Evolutionary conservation across 2,113 vertebrate genomes (phyloP).

Genomic region (Puntigrus tetrazona): DNA sequence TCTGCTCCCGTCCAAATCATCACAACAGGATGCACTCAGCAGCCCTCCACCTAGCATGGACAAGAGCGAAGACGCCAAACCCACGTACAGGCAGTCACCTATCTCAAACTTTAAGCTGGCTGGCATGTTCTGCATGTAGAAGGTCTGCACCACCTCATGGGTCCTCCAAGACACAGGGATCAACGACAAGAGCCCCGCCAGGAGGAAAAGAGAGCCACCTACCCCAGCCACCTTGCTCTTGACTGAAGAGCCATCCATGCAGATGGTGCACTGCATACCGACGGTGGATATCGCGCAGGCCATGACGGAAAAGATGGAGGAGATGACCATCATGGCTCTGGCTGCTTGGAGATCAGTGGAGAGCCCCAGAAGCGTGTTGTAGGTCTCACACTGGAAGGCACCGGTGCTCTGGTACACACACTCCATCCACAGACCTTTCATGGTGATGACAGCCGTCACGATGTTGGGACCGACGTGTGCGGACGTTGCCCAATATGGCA

Average conservation of each 20-base stretch:
- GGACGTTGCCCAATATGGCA: conserved; percentile 88
- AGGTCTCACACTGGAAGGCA: conserved; percentile 94
- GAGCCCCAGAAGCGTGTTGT: conserved; percentile 90
- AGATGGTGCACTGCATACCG: conserved; percentile 95
- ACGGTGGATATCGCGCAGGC: conserved; percentile 75
- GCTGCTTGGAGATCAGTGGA: conserved; percentile 85
- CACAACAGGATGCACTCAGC: conserved; percentile 84
- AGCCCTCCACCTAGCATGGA: conserved; percentile 85
- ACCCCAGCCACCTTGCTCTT: conserved; percentile 84
- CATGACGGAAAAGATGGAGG: conserved; percentile 81
- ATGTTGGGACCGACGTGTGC: conserved; percentile 93
- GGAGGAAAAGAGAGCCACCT: conserved; percentile 77
- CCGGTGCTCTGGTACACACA: conserved; percentile 94
- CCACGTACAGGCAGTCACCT: conserved; percentile 89
- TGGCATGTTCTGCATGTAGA: conserved; percentile 81
- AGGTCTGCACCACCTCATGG: conserved; percentile 87
- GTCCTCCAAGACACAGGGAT: conserved; percentile 91
- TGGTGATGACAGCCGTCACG: conserved; percentile 85
- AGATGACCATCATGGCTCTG: conserved; percentile 93
- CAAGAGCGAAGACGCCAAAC: conserved; percentile 83
- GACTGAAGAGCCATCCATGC: conserved; percentile 74
- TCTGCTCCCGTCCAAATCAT: conserved; percentile 46
- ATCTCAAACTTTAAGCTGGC: conserved; percentile 90
- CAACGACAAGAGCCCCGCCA: conserved; percentile 85
- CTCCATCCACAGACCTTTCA: conserved; percentile 97